These are phyloP conservation scores for Cheiracanthium punctorium DNA, from an alignment of 2,888 invertebrate species.

Conservation along the genomic window DNA sequence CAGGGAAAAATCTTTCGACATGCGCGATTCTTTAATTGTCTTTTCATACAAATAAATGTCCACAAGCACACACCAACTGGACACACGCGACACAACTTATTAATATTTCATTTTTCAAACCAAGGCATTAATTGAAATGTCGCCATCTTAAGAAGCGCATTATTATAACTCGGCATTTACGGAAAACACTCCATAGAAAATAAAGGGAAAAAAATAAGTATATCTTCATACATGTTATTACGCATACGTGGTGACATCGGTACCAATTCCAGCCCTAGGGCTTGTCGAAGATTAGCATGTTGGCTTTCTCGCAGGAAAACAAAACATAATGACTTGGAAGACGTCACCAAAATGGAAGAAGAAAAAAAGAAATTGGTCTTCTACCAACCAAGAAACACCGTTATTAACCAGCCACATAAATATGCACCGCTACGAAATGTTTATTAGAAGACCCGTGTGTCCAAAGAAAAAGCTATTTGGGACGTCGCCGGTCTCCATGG, in stretches of 20 bases:
- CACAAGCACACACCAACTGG: too few species aligned
- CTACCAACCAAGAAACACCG: neutral
- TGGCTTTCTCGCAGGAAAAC: neutral
- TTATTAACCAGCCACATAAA: neutral
- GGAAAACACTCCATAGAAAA: neutral
- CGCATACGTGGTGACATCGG: neutral
- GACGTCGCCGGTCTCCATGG: neutral
- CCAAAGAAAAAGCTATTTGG: neutral
- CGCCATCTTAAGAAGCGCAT: neutral
- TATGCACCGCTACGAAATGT: neutral
- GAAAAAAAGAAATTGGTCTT: neutral
- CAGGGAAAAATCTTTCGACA: too few species aligned
- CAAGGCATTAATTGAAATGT: constrained; percentile 12
- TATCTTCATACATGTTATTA: neutral
- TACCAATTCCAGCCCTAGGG: neutral
- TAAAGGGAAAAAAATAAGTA: neutral
- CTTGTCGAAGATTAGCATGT: neutral
- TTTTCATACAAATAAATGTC: too few species aligned
- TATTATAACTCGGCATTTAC: neutral
- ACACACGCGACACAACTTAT: neutral
- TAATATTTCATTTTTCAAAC: neutral
- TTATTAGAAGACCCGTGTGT: neutral
- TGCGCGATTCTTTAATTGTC: too few species aligned
- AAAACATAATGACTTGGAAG: neutral
- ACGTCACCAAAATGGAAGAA: constrained; percentile 1